Evolutionary conservation across 2,113 vertebrate genomes (phyloP).

Genomic region (Pollimyrus isidori): DNA sequence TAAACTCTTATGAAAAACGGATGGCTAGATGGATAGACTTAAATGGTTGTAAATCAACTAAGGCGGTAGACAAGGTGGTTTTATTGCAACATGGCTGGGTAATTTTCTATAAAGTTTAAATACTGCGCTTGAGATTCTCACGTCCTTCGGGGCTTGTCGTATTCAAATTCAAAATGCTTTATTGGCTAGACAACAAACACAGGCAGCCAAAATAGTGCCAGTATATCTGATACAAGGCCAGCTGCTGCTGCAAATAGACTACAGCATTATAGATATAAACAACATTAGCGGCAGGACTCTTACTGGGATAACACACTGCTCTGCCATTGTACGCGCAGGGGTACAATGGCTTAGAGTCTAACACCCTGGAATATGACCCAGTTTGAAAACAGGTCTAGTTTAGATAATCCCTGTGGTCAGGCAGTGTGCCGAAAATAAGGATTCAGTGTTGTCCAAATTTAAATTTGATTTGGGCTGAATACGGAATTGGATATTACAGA

Average conservation of each 20-base stretch:
- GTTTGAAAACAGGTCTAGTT: not conserved
- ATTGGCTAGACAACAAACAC: conserved; percentile 4
- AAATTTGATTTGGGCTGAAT: not conserved
- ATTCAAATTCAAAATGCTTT: conserved; percentile 13
- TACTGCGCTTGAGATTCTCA: conserved; percentile 48
- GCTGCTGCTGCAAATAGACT: not conserved
- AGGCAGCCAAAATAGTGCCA: not conserved
- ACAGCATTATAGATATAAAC: not conserved
- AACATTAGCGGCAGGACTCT: not conserved
- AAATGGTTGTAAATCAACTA: conserved; percentile 34
- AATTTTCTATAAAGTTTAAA: conserved; percentile 55
- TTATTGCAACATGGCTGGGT: conserved; percentile 41
- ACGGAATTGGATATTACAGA: not conserved
- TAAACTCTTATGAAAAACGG: not conserved
- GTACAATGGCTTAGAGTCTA: not conserved
- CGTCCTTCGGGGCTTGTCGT: not conserved
- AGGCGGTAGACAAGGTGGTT: conserved; percentile 52
- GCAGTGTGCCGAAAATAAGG: not conserved
- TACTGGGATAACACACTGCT: not conserved
- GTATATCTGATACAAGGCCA: conserved; percentile 2
- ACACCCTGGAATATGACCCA: not conserved
- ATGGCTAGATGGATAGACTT: not conserved
- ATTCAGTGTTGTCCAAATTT: not conserved
- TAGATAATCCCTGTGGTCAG: not conserved
- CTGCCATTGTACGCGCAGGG: not conserved